Conservation (phyloP, 2,113 vertebrate species). For the Nestor notabilis region DNA sequence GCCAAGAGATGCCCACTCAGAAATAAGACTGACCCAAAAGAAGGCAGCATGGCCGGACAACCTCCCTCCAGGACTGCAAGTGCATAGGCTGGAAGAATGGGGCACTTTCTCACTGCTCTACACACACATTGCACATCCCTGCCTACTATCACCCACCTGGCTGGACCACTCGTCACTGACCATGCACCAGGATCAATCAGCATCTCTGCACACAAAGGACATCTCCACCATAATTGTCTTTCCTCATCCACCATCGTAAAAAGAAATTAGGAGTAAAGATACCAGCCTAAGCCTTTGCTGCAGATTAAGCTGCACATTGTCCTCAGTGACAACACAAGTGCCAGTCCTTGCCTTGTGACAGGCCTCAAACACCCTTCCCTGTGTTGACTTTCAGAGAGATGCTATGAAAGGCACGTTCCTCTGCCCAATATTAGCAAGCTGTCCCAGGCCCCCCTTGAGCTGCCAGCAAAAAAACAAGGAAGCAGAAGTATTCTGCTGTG, state of each 20-base stretch:
- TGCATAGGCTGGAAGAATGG: neutral
- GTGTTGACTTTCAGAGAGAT: neutral
- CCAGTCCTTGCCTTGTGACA: neutral
- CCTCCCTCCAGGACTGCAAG: neutral
- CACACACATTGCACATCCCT: no score
- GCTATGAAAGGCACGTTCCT: neutral
- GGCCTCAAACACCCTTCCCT: neutral
- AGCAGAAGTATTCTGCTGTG: neutral
- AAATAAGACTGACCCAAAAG: neutral
- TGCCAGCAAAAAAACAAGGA: neutral
- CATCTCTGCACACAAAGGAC: neutral
- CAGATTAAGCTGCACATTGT: neutral
- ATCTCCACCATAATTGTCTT: neutral
- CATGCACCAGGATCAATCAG: neutral
- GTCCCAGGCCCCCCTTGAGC: neutral
- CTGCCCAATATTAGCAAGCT: neutral
- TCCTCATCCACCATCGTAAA: neutral
- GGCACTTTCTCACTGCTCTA: neutral
- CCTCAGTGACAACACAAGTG: neutral
- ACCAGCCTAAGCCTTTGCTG: neutral
- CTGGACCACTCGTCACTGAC: neutral
- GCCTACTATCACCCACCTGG: neutral
- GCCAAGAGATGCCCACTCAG: neutral
- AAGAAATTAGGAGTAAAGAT: neutral
- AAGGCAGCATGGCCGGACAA: neutral